A percentile compares a stretch with the other conserved stretches of the same genome.
Evolutionary conservation across 2,113 vertebrate genomes (phyloP).

Genomic region (Dendropsophus ebraccatus): DNA sequence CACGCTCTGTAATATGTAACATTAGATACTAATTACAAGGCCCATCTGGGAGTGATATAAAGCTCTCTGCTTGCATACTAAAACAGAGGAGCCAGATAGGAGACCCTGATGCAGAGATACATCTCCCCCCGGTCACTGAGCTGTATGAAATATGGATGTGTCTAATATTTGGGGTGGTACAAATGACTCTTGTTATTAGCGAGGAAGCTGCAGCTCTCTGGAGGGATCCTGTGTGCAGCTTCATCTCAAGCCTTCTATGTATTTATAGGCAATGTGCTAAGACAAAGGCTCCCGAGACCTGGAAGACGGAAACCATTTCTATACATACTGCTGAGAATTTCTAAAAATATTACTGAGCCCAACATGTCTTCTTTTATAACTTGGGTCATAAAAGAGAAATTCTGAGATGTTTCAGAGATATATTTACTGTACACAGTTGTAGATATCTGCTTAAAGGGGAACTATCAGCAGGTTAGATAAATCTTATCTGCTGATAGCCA

Average conservation of each 20-base stretch:
- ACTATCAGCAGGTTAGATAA: too few species aligned
- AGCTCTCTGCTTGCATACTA: conserved; percentile 8
- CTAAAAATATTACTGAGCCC: background rate
- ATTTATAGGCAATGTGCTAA: background rate
- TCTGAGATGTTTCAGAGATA: background rate
- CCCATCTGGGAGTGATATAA: conserved; percentile 22
- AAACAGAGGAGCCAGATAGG: conserved; percentile 18
- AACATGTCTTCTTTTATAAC: background rate
- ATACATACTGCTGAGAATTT: background rate
- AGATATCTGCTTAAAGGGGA: background rate
- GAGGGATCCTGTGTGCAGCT: background rate
- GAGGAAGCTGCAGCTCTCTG: background rate
- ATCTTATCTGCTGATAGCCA: too few species aligned
- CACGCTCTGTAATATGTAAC: conserved; percentile 44
- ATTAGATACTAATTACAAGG: conserved; percentile 46
- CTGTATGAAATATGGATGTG: background rate
- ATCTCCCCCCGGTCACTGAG: background rate
- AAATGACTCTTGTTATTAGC: conserved; percentile 1
- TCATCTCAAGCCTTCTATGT: background rate
- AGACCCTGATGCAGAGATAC: background rate
- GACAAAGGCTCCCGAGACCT: too few species aligned
- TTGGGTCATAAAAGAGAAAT: background rate
- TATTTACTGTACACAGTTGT: background rate
- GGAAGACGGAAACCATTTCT: background rate
- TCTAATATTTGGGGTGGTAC: conserved; percentile 10